These are phyloP conservation scores for Aurelia coerulea DNA, from an alignment of 30 jellyfish, hydroid and myxozoan species.

Conservation along the genomic window DNA sequence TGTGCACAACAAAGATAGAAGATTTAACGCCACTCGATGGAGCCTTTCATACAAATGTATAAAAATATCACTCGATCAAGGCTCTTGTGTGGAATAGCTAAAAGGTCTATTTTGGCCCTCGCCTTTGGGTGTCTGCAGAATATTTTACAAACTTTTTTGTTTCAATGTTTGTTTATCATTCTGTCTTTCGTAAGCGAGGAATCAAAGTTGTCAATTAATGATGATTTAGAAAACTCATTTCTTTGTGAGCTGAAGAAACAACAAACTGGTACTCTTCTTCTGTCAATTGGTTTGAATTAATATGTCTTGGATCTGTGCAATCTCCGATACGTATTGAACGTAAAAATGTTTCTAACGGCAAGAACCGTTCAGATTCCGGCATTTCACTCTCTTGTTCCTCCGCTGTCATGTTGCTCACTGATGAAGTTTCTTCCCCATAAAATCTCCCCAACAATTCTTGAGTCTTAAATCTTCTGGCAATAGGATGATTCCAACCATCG, in stretches of 20 bases:
- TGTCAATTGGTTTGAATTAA: constrained; percentile 33
- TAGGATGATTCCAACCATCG: constrained; percentile 72
- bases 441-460: constrained; percentile 60
- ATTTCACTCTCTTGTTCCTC: constrained; percentile 4
- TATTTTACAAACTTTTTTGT: too few species aligned
- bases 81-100: too few species aligned
- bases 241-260: constrained; percentile 5
- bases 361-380: constrained; percentile 21
- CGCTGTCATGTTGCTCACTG: background rate
- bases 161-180: too few species aligned
- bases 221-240: constrained; percentile 4
- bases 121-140: too few species aligned
- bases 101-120: too few species aligned
- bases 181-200: too few species aligned
- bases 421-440: constrained; percentile 11
- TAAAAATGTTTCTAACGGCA: constrained; percentile 61
- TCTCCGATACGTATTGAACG: constrained; percentile 34
- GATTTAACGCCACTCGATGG: too few species aligned
- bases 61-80: too few species aligned
- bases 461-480: constrained; percentile 44
- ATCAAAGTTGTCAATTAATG: background rate
- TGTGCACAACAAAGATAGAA: too few species aligned
- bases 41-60: too few species aligned
- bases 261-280: constrained; percentile 35
- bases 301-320: background rate